phyloP scores from a whole-genome alignment of 2,113 vertebrate species.

The Uropsilus gracilis region DNA sequence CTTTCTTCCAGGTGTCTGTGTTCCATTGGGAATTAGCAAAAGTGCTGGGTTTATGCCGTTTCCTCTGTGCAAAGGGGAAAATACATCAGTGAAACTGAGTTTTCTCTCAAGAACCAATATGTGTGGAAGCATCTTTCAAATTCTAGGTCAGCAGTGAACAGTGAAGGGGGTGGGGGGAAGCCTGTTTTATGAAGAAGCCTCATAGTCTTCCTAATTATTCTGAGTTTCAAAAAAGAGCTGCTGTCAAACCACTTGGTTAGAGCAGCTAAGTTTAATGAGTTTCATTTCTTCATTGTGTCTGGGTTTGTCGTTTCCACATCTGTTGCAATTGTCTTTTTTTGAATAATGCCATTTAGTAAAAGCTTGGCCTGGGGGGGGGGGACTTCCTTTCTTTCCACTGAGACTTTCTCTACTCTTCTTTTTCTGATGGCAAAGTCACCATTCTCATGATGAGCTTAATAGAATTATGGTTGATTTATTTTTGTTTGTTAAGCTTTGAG shows the following conservation, averaged over 20 bases:
- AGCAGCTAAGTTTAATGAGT: conserved; percentile 61
- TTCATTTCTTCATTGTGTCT: background rate
- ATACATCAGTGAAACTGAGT: conserved; percentile 14
- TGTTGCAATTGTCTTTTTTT: background rate
- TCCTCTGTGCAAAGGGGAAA: background rate
- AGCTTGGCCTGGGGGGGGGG: background rate
- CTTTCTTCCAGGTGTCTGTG: conserved; percentile 60
- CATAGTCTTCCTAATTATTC: conserved; percentile 67
- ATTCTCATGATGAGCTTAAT: background rate
- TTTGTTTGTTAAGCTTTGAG: background rate
- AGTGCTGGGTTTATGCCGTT: conserved; percentile 56
- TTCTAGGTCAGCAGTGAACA: conserved; percentile 63
- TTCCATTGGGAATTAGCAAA: conserved; percentile 54
- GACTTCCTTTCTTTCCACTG: too few species aligned
- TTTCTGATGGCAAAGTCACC: background rate
- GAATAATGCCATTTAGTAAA: background rate
- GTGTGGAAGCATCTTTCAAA: conserved; percentile 55
- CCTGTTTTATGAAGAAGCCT: conserved; percentile 41
- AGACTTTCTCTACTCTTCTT: background rate
- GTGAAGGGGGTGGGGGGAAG: background rate
- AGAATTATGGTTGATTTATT: background rate
- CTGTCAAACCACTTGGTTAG: conserved; percentile 48
- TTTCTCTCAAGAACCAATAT: conserved; percentile 59
- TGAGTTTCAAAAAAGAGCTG: conserved; percentile 43
- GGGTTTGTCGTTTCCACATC: conserved; percentile 21